Conservation (phyloP, 2,888 invertebrate genomes). For the Polyommatus iphigenia region DNA sequence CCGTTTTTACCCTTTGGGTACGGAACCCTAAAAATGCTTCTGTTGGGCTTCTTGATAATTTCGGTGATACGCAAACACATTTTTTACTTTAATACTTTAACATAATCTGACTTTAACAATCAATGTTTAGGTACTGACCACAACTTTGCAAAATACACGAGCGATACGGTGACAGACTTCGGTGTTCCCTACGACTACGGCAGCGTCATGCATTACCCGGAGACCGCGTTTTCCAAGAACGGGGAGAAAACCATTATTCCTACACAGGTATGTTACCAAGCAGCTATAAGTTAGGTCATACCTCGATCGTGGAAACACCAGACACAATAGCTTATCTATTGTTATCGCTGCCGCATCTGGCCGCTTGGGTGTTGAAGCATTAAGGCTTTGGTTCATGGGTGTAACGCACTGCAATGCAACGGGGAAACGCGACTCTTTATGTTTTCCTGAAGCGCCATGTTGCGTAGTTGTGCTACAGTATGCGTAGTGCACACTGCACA, state of each 20-base stretch:
- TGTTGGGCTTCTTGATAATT: too few relatives aligned
- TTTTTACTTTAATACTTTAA: background rate
- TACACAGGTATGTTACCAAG: conserved; percentile 52
- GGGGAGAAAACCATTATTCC: conserved; percentile 84
- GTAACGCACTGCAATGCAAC: background rate
- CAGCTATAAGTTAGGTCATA: background rate
- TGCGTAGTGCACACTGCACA: too few relatives aligned
- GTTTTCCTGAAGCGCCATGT: background rate
- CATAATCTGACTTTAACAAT: background rate
- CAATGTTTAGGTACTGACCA: conserved; percentile 70
- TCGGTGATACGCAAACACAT: too few relatives aligned
- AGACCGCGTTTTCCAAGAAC: conserved; percentile 84
- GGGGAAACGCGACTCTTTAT: background rate
- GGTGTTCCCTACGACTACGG: conserved; percentile 85
- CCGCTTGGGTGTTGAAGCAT: too few relatives aligned
- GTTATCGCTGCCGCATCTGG: too few relatives aligned
- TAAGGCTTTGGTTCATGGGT: too few relatives aligned
- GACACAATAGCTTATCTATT: too few relatives aligned
- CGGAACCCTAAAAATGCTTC: too few relatives aligned
- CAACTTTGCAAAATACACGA: conserved; percentile 84
- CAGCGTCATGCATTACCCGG: conserved; percentile 87
- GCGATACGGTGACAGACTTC: conserved; percentile 82
- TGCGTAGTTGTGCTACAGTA: too few relatives aligned
- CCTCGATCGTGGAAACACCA: too few relatives aligned
- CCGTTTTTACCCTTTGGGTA: too few relatives aligned